These are phyloP conservation scores for Heteromurus nitidus DNA, from an alignment of 2,888 invertebrate genomes.

Conservation along the genomic window DNA sequence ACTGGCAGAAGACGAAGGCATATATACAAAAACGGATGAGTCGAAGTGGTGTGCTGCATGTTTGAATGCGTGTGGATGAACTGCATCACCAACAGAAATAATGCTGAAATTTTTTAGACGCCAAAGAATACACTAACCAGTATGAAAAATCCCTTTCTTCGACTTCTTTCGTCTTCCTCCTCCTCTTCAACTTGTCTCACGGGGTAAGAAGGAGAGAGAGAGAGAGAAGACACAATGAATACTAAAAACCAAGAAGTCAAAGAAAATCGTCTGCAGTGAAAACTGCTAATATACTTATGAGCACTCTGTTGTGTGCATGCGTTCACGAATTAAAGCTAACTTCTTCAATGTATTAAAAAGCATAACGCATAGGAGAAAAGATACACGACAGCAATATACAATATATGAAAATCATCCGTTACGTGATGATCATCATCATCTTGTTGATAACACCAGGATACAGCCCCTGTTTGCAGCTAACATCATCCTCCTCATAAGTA, in stretches of 20 bases:
- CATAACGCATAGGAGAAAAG: background rate
- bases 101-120: slow-evolving; percentile 14
- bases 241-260: slow-evolving; percentile 11
- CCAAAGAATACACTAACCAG: slow-evolving; percentile 17
- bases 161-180: slow-evolving; percentile 4
- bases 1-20: slow-evolving; percentile 12
- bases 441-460: slow-evolving; percentile 11
- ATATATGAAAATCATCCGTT: background rate
- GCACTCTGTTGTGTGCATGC: background rate
- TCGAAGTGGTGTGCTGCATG: background rate
- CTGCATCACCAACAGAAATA: slow-evolving; percentile 29
- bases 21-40: background rate
- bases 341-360: slow-evolving; percentile 1
- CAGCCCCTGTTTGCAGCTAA: background rate
- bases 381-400: slow-evolving; percentile 11
- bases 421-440: background rate
- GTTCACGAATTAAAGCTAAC: too few relatives aligned
- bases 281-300: background rate
- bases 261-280: slow-evolving; percentile 6
- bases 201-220: slow-evolving; percentile 4
- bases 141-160: slow-evolving; percentile 19
- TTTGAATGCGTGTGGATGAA: slow-evolving; percentile 11
- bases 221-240: slow-evolving; percentile 4
- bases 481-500: background rate
- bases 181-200: slow-evolving; percentile 18